Evolutionary conservation across 1,140 invertebrate species (phyloP).

Genomic region (Tetramorium simillimum): DNA sequence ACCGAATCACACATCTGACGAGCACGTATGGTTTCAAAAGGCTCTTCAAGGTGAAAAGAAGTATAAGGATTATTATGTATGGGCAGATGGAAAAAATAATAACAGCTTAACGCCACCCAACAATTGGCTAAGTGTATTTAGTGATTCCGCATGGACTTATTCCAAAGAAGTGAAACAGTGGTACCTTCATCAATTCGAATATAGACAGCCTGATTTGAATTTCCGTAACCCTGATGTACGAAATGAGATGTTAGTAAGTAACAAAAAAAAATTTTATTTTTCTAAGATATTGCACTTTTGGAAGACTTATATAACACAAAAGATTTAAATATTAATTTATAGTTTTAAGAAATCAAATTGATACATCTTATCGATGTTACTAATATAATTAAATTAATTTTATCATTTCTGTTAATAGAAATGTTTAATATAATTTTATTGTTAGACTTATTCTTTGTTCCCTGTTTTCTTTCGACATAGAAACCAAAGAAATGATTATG

Average conservation of each 20-base stretch:
- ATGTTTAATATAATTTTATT: neutral
- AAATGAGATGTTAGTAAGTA: conserved; percentile 85
- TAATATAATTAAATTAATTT: neutral
- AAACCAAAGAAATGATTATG: neutral
- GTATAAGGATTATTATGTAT: conserved; percentile 91
- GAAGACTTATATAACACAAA: neutral
- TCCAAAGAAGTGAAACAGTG: conserved; percentile 74
- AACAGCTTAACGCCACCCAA: conserved; percentile 82
- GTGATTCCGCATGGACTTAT: conserved; percentile 86
- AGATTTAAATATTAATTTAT: neutral
- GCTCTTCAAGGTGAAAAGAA: conserved; percentile 84
- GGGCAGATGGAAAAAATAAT: conserved; percentile 85
- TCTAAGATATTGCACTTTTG: neutral
- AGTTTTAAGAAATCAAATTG: neutral
- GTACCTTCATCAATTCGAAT: conserved; percentile 87
- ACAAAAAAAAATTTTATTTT: neutral
- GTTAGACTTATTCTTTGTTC: neutral
- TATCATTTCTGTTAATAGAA: neutral
- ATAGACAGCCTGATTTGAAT: conserved; percentile 88
- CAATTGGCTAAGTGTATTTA: conserved; percentile 87
- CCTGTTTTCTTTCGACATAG: neutral
- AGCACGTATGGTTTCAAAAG: conserved; percentile 91
- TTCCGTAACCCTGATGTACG: conserved; percentile 86
- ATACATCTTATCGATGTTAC: neutral
- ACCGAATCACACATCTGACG: conserved; percentile 91